Percentiles rank a stretch among this genome's conserved stretches.
These are phyloP conservation scores for Drosophila bocki DNA, from an alignment of 1,140 invertebrate species.

Conservation along the genomic window DNA sequence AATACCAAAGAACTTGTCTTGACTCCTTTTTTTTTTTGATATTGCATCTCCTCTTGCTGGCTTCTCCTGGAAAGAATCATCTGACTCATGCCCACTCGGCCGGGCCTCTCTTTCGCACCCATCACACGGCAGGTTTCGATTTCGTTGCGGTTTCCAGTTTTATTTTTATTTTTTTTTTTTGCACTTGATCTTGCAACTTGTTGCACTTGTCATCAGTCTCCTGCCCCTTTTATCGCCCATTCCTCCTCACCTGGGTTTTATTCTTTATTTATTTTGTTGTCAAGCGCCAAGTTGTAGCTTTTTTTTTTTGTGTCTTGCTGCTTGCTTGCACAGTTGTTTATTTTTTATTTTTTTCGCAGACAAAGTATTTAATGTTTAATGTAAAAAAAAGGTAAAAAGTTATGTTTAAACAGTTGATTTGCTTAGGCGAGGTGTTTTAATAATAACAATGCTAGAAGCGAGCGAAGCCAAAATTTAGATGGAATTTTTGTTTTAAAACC, in stretches of 20 bases:
- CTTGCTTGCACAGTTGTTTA: slow-evolving; percentile 38
- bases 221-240: slow-evolving; percentile 3
- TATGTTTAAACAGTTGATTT: slow-evolving; percentile 46
- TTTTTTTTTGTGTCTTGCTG: slow-evolving; percentile 9
- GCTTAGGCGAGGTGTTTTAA: background rate
- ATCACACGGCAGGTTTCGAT: slow-evolving; percentile 39
- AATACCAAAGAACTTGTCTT: slow-evolving; percentile 28
- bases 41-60: background rate
- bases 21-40: slow-evolving; percentile 4
- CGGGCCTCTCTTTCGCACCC: slow-evolving; percentile 9
- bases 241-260: background rate
- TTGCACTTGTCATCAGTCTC: slow-evolving; percentile 56
- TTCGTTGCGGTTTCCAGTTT: slow-evolving; percentile 50
- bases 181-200: slow-evolving; percentile 66
- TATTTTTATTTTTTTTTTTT: slow-evolving; percentile 16
- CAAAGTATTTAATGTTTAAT: slow-evolving; percentile 10
- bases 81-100: slow-evolving; percentile 37
- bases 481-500: slow-evolving; percentile 5
- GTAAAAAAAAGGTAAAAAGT: background rate
- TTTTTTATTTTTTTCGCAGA: slow-evolving; percentile 2
- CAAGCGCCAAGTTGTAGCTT: slow-evolving; percentile 16
- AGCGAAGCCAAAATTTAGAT: background rate
- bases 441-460: background rate
- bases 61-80: slow-evolving; percentile 31
- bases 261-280: slow-evolving; percentile 10